phyloP scores from a whole-genome alignment of 2,797 vertebrate species.

The Avahi laniger region DNA sequence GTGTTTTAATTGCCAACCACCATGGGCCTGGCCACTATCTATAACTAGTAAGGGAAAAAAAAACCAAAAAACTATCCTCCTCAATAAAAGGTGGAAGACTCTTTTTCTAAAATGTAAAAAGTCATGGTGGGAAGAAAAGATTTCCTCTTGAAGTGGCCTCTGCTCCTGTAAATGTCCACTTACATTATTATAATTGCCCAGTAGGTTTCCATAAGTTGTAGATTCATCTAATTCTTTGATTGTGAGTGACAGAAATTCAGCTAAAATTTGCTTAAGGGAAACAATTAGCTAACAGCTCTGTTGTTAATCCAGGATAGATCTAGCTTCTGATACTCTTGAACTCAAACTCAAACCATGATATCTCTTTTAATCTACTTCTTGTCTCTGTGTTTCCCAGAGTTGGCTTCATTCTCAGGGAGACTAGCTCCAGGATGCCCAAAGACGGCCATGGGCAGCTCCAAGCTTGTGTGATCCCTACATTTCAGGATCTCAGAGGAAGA shows the following conservation, averaged over 20 bases:
- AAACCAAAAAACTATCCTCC: not conserved
- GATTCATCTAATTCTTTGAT: not conserved
- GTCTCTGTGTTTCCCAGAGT: not conserved
- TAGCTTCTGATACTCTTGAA: not conserved
- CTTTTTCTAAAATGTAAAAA: not conserved
- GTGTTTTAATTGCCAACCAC: not conserved
- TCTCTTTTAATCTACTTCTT: not conserved
- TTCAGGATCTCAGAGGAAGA: not conserved
- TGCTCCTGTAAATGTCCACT: not conserved
- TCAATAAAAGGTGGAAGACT: not conserved
- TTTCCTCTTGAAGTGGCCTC: not conserved
- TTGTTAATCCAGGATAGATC: not conserved
- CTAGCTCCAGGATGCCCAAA: not conserved
- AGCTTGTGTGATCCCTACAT: not conserved
- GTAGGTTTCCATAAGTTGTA: not conserved
- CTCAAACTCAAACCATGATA: not conserved
- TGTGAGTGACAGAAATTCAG: conserved; percentile 11
- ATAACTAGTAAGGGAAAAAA: not conserved
- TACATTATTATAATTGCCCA: not conserved
- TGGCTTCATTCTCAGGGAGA: not conserved
- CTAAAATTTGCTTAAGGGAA: not conserved
- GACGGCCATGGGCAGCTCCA: not conserved
- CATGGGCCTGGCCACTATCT: not conserved
- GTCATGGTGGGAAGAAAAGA: not conserved
- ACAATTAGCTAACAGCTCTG: not conserved